phyloP scores from a whole-genome alignment of 92 coral and sea anemone species.

The Hydrozoanthus gracilis region DNA sequence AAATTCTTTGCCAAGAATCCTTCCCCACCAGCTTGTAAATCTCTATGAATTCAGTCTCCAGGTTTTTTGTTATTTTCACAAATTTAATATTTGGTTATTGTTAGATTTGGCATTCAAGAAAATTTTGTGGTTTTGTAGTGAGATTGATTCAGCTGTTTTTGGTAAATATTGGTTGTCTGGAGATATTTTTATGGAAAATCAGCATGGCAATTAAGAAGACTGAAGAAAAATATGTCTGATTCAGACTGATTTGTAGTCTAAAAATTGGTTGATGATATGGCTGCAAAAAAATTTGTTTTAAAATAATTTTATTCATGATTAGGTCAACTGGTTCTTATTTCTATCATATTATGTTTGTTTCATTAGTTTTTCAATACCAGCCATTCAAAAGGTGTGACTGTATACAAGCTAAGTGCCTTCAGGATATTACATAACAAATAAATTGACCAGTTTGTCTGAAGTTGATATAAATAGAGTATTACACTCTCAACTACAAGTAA shows the following conservation, averaged over 20 bases:
- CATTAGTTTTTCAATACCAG: neutral
- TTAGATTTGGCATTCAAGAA: too few relatives aligned
- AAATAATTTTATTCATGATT: neutral
- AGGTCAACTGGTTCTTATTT: neutral
- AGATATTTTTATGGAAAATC: neutral
- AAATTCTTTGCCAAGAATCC: too few relatives aligned
- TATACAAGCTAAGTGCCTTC: neutral
- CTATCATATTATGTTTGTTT: neutral
- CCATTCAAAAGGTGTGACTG: neutral
- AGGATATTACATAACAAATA: neutral
- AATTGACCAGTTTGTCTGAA: neutral
- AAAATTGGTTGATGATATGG: neutral
- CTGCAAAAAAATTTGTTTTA: neutral
- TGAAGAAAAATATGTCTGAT: neutral
- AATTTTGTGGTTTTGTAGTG: neutral
- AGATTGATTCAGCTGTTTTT: constrained; percentile 1
- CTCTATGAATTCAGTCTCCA: too few relatives aligned
- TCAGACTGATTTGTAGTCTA: neutral
- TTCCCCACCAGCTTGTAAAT: too few relatives aligned
- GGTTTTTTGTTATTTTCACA: too few relatives aligned
- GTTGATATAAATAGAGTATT: constrained; percentile 11
- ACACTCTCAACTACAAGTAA: neutral
- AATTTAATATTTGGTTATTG: too few relatives aligned
- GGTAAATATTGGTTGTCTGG: neutral
- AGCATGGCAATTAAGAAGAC: neutral